Evolutionary conservation across 1,140 invertebrate species (phyloP), one percentile per base, ranked within the genome.

Genomic region (Argopecten irradians): DNA sequence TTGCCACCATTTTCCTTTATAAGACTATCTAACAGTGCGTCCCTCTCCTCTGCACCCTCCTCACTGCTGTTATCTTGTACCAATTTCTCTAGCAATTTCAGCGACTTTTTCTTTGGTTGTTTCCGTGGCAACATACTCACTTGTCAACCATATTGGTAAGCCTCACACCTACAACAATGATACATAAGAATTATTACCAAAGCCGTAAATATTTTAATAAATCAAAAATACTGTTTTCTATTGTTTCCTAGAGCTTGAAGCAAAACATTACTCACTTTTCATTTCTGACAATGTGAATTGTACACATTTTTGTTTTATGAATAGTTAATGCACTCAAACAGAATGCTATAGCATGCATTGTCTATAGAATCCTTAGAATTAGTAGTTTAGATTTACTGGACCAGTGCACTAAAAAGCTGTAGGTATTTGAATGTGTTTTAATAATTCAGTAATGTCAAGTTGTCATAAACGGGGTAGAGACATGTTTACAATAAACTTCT

Each of bases 1-100:
- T 85, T 32, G 19, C 33, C 28, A 22, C 86, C 82, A 71, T 83
- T 86, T 46, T 88, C 82, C 34, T 88, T 87, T 82, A 88, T 83
- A 82, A 87, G 82, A 85, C 83, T 89, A n/a, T 83, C 88, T 41
- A 89, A 82, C 22, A 89, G 33, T 32, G 71, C 82, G 32, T 85
- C 71, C 55, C 86, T 85, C 36, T 89, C 88, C 32, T 41, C 36
- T 19, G 82, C 82, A 9, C 39, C 35, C 11, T 86, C 85, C 22
- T 83, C 89, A 8, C 86, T 84, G 34, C 82, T 84, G 34, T 83
- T 84, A 34, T 87, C 84, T 33, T 88, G 85, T 32, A 90, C 83
- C 22, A 90, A 35, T 83, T 87, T 88, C 82, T 90, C 87, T n/a
- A 90, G 36, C 22, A 90, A 33, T 22, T 87, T 41, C 19, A 90